These are phyloP conservation scores for Thermophis baileyi DNA, from an alignment of 2,113 vertebrate species.

Conservation along the genomic window DNA sequence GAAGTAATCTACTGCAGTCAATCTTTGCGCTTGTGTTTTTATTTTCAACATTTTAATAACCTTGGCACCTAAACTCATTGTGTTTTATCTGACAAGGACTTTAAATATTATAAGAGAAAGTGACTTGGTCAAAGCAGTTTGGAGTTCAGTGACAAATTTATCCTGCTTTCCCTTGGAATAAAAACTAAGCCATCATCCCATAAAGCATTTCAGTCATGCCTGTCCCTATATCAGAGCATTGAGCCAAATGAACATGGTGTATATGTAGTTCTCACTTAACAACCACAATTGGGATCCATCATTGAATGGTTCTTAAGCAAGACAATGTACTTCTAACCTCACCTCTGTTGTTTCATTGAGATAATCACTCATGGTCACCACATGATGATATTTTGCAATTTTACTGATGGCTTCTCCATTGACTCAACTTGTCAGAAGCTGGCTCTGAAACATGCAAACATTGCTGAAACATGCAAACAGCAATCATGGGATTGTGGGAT, in stretches of 20 bases:
- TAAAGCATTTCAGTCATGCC: not conserved
- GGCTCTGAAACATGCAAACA: not conserved
- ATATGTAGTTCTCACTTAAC: not conserved
- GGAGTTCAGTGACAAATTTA: not conserved
- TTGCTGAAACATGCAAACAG: not conserved
- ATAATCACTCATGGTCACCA: not conserved
- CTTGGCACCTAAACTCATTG: not conserved
- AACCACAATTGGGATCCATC: not conserved
- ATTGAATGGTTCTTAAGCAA: not conserved
- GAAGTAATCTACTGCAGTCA: not conserved
- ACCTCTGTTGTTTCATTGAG: not conserved
- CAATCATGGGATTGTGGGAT: not conserved
- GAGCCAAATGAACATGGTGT: not conserved
- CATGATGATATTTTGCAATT: not conserved
- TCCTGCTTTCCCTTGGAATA: not conserved
- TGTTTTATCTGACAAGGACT: not conserved
- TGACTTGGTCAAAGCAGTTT: slow-evolving; percentile 14
- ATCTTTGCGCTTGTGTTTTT: not conserved
- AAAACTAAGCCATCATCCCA: not conserved
- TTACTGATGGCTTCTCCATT: not conserved
- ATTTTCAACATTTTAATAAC: not conserved
- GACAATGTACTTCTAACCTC: not conserved
- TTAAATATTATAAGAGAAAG: not conserved
- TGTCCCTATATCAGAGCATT: not conserved
- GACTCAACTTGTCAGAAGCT: not conserved